phyloP scores from a whole-genome alignment of 1,140 invertebrate genomes.

The Saxidomus purpurata region DNA sequence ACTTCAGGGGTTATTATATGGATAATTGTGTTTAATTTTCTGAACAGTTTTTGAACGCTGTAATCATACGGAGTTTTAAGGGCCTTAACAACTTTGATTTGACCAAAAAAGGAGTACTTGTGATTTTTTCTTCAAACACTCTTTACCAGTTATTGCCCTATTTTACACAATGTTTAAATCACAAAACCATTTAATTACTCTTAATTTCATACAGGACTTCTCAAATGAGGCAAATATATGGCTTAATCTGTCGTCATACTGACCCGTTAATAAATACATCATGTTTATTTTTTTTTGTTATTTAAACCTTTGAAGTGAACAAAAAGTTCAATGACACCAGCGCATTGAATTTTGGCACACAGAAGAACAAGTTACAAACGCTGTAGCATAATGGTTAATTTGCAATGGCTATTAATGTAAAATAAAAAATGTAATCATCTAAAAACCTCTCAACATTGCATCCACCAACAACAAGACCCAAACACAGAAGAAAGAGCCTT shows the following conservation, averaged over 20 bases:
- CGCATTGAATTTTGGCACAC: too few species aligned
- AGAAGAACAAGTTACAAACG: too few species aligned
- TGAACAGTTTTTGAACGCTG: slow-evolving; percentile 32
- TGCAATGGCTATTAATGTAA: too few species aligned
- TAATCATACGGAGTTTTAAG: slow-evolving; percentile 22
- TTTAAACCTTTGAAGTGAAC: background rate
- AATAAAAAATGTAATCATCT: too few species aligned
- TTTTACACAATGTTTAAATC: background rate
- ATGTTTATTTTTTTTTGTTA: background rate
- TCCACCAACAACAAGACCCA: too few species aligned
- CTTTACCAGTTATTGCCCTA: slow-evolving; percentile 20
- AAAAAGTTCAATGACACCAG: background rate
- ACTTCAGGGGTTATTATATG: slow-evolving; percentile 17
- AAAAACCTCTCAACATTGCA: too few species aligned
- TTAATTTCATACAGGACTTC: background rate
- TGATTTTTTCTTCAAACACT: slow-evolving; percentile 44
- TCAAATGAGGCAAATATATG: background rate
- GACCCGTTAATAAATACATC: background rate
- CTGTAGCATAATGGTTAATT: too few species aligned
- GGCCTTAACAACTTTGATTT: slow-evolving; percentile 11
- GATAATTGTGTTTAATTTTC: slow-evolving; percentile 27
- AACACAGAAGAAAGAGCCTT: too few species aligned
- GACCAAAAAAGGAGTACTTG: background rate
- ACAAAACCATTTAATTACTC: slow-evolving; percentile 12
- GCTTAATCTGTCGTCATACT: background rate